Conservation (phyloP, 2,888 invertebrate genomes). For the Drosophila trichaetosa region DNA sequence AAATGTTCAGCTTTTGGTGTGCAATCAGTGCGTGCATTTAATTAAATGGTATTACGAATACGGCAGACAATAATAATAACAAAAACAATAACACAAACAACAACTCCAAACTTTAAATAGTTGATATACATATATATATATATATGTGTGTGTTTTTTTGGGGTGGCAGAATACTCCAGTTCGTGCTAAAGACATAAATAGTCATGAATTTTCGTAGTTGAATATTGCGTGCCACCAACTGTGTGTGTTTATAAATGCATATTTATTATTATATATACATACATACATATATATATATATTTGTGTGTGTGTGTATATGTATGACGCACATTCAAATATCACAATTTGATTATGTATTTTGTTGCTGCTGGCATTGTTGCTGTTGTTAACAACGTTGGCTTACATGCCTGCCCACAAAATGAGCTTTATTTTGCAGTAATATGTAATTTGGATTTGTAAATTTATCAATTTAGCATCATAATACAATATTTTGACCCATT, state of each 20-base stretch:
- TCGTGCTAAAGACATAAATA: constrained; percentile 24
- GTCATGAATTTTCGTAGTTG: constrained; percentile 34
- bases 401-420: constrained; percentile 17
- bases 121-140: not conserved
- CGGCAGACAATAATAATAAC: constrained; percentile 24
- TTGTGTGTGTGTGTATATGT: not conserved
- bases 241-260: not conserved
- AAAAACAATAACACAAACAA: constrained; percentile 19
- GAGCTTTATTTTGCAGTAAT: constrained; percentile 45
- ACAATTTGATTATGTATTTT: constrained; percentile 41
- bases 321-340: constrained; percentile 51
- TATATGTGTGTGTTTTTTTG: not conserved
- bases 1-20: constrained; percentile 30
- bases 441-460: constrained; percentile 72
- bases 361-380: constrained; percentile 12
- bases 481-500: constrained; percentile 64
- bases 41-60: constrained; percentile 53
- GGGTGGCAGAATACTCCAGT: constrained; percentile 8
- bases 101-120: constrained; percentile 22
- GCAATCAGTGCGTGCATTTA: constrained; percentile 51
- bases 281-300: not conserved
- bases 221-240: constrained; percentile 14
- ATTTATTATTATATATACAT: not conserved
- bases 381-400: constrained; percentile 48
- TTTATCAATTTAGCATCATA: constrained; percentile 72